Base-by-base conservation (phyloP, 2,888 invertebrate genomes). In the Leptura quadrifasciata region DNA sequence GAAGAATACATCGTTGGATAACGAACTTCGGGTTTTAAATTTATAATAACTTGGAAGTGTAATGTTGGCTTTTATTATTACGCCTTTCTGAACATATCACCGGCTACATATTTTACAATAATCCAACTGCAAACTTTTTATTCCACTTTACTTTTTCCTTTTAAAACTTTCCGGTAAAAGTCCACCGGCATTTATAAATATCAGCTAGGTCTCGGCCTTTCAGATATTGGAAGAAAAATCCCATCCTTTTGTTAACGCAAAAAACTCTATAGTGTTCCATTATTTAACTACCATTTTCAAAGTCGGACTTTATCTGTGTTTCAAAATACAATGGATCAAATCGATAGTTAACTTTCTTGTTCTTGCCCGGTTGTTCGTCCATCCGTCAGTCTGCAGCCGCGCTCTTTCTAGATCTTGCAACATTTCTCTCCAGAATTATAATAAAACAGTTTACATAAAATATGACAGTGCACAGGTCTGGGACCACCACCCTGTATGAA, bases 21-120 rank as follows among this genome's bases (percentile, higher is more conserved):
- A 81, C 76, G 78, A 81, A 81, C 77, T 78, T 80, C 76, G 72
- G 74, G 72, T 76, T 80, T 78, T 76, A 80, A 79, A 80, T 80
- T 80, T 79, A 82, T 81, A 80, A 80, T 77, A 82, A 80, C 76
- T 75, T 58, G 35, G 65, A 72, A 75, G 70, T 76, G 77, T 77
- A 79, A 79, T 79, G 74, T 77, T 72, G 79, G 76, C 79, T 83
- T 82, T 82, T 83, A 84, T 82, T 83, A 84, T 84, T 83, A 81
- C 84, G 83, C 81, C 79, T 79, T 82, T 83, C 82, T 79, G 81
- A 81, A 81, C 83, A 78, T 82, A 82, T 83, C 82, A 81, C 76
- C 77, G 81, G 68, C 77, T 80, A 81, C 81, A 79, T 80, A 80
- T 79, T 79, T 81, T 76, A 80, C 76, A 79, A 80, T 81, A 80